phyloP scores from a whole-genome alignment of 2,888 invertebrate genomes.

The Metopia argyrocephala region DNA sequence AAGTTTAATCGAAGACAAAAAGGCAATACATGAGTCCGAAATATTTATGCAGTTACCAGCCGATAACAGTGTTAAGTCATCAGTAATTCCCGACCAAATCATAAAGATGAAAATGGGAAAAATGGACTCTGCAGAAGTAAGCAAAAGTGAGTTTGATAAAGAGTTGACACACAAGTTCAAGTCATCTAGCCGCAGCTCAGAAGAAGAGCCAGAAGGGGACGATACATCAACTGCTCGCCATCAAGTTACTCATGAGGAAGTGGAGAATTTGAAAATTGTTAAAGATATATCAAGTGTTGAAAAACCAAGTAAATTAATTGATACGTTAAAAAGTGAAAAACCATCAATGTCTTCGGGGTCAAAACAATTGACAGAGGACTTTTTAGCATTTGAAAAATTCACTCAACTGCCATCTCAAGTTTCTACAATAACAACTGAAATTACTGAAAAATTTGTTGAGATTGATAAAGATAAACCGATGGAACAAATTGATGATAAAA shows the following conservation, averaged over 20 bases:
- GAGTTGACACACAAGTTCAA: constrained; percentile 77
- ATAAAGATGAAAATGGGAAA: constrained; percentile 78
- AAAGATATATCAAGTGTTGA: constrained; percentile 68
- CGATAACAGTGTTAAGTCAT: constrained; percentile 77
- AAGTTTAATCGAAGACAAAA: constrained; percentile 79
- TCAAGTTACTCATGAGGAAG: constrained; percentile 40
- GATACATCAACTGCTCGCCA: constrained; percentile 56
- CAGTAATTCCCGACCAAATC: constrained; percentile 76
- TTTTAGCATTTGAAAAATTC: constrained; percentile 72
- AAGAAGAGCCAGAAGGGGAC: constrained; percentile 64
- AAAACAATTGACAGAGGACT: constrained; percentile 74
- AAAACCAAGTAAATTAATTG: constrained; percentile 65
- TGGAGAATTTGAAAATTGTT: constrained; percentile 68
- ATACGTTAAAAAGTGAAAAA: constrained; percentile 28
- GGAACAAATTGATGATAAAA: constrained; percentile 30
- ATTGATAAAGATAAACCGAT: constrained; percentile 71
- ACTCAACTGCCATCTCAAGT: constrained; percentile 69
- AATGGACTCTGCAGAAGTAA: constrained; percentile 75
- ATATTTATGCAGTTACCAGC: constrained; percentile 78
- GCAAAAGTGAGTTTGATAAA: constrained; percentile 77
- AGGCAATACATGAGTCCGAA: constrained; percentile 78
- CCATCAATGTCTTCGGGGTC: constrained; percentile 68
- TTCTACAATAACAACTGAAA: constrained; percentile 47
- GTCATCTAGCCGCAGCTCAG: constrained; percentile 74
- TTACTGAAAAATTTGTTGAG: constrained; percentile 70